Percentiles rank a stretch among this genome's conserved stretches.
Conservation (phyloP, 2,113 vertebrate species). For the Aptenodytes forsteri region DNA sequence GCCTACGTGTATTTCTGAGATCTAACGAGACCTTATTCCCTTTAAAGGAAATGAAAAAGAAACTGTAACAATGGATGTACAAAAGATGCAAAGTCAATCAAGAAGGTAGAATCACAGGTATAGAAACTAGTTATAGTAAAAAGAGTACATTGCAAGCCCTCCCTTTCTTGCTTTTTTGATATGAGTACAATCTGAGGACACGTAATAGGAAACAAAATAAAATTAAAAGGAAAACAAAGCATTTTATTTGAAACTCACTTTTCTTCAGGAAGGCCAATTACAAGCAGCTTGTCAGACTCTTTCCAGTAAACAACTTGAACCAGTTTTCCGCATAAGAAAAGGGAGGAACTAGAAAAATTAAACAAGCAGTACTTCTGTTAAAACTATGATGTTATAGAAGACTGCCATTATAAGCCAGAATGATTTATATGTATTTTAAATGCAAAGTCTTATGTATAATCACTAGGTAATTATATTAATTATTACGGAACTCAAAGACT, state of each 20-base stretch:
- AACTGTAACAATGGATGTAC: not conserved
- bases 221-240: not conserved
- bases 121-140: not conserved
- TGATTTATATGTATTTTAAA: not conserved
- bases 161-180: not conserved
- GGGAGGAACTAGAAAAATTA: conserved; percentile 83
- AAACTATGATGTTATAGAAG: not conserved
- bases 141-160: not conserved
- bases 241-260: conserved; percentile 76
- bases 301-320: conserved; percentile 96
- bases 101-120: not conserved
- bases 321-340: conserved; percentile 86
- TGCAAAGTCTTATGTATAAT: not conserved
- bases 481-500: not conserved
- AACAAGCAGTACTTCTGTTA: conserved; percentile 38
- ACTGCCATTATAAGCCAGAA: not conserved
- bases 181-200: not conserved
- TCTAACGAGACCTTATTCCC: not conserved
- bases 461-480: not conserved
- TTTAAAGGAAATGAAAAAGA: not conserved
- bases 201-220: not conserved
- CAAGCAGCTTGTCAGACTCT: conserved; percentile 85
- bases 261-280: conserved; percentile 90
- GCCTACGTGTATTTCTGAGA: not conserved
- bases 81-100: not conserved